Conservation (phyloP, 2,888 invertebrate genomes). For the Ornithoptera alexandrae region DNA sequence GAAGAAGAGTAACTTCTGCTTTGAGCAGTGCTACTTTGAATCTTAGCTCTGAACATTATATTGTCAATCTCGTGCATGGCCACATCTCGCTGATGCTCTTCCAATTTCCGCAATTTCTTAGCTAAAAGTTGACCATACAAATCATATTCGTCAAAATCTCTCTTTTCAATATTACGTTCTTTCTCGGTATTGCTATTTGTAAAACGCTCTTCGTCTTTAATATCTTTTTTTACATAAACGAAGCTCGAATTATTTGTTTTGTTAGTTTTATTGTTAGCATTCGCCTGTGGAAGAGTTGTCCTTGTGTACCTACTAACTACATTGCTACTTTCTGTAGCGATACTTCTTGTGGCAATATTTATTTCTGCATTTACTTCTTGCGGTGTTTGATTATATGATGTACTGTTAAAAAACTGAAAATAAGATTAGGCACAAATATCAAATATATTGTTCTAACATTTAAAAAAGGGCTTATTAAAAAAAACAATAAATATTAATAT, state of each 20-base stretch:
- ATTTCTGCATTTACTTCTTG: conserved; percentile 40
- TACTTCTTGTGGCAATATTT: conserved; percentile 18
- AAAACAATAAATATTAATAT: too few species aligned
- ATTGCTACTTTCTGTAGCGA: conserved; percentile 34
- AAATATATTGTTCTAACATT: not conserved
- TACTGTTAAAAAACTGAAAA: conserved; percentile 42
- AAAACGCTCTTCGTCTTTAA: conserved; percentile 42
- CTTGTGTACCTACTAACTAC: conserved; percentile 33
- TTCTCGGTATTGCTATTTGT: conserved; percentile 40
- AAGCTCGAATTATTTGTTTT: conserved; percentile 30
- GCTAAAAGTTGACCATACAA: conserved; percentile 65
- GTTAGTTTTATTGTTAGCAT: conserved; percentile 26
- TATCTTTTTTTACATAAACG: conserved; percentile 41
- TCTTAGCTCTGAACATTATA: conserved; percentile 67
- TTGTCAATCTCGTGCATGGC: conserved; percentile 74
- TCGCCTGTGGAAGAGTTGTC: conserved; percentile 33
- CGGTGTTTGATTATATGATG: conserved; percentile 33
- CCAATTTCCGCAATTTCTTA: conserved; percentile 65
- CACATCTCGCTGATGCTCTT: conserved; percentile 65
- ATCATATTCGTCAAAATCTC: conserved; percentile 64
- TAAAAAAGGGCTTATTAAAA: too few species aligned
- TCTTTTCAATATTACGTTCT: conserved; percentile 37
- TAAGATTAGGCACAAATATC: conserved; percentile 1
- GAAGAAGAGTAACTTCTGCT: conserved; percentile 47
- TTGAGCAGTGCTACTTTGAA: conserved; percentile 46